These are phyloP conservation scores for Pyrocoelia pectoralis DNA, from an alignment of 2,888 invertebrate species.

Conservation along the genomic window DNA sequence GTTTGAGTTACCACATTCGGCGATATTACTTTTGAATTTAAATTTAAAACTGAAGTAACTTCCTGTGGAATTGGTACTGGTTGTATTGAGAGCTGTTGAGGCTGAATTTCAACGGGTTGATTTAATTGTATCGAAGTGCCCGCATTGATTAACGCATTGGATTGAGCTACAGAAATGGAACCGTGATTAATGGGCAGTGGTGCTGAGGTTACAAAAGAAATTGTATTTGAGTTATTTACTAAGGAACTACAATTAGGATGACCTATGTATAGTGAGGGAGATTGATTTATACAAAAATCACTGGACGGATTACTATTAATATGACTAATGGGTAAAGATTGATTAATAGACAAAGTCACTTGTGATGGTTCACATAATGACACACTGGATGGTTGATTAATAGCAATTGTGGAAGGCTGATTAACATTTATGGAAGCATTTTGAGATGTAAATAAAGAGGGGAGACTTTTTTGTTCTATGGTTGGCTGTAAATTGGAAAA, in stretches of 20 bases:
- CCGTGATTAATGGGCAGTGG: conserved; percentile 10
- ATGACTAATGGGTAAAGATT: conserved; percentile 34
- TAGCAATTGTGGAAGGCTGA: conserved; percentile 20
- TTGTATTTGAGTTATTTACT: conserved; percentile 36
- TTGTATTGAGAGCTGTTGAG: conserved; percentile 53
- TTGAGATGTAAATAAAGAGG: conserved; percentile 17
- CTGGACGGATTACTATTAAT: conserved; percentile 42
- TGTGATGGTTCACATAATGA: conserved; percentile 17
- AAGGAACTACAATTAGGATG: conserved; percentile 46
- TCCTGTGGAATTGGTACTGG: conserved; percentile 50
- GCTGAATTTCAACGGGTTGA: conserved; percentile 47
- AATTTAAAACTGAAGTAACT: conserved; percentile 49
- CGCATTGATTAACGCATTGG: conserved; percentile 21
- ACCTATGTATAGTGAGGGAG: conserved; percentile 49
- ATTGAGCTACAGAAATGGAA: conserved; percentile 14
- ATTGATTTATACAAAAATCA: conserved; percentile 44
- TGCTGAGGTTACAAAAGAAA: conserved; percentile 37
- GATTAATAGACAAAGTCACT: conserved; percentile 23
- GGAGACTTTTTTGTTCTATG: conserved; percentile 18
- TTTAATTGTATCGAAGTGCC: conserved; percentile 38
- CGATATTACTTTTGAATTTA: conserved; percentile 49
- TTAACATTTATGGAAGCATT: conserved; percentile 18
- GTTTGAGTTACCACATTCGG: conserved; percentile 45
- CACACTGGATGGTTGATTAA: conserved; percentile 17
- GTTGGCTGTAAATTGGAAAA: conserved; percentile 38